These are phyloP conservation scores for Enteromius radiatus DNA, from an alignment of 2,797 vertebrate genomes.

Conservation along the genomic window DNA sequence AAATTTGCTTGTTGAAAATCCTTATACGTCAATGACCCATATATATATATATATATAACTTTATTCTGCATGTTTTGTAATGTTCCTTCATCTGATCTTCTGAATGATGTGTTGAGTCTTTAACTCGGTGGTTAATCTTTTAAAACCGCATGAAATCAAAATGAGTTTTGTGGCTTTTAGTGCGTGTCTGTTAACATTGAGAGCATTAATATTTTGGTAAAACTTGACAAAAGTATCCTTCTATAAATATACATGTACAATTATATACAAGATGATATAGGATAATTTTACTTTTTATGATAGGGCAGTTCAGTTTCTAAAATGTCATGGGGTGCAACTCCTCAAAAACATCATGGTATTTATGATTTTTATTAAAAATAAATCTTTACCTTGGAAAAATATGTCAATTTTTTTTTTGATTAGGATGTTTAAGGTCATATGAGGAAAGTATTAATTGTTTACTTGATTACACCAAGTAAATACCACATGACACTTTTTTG, in stretches of 20 bases:
- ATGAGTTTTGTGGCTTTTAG: neutral
- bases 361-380: neutral
- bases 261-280: neutral
- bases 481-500: neutral
- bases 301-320: neutral
- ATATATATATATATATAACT: too few relatives aligned
- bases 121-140: neutral
- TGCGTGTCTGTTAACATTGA: neutral
- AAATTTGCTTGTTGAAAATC: too few relatives aligned
- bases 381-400: too few relatives aligned
- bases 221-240: neutral
- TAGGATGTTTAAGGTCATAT: neutral
- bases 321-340: neutral
- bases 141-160: neutral
- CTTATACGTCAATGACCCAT: too few relatives aligned
- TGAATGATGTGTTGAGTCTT: conserved; percentile 9
- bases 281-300: neutral
- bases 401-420: too few relatives aligned
- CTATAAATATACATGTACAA: neutral
- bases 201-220: neutral
- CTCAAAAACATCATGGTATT: neutral
- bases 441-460: neutral
- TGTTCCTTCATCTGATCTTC: neutral
- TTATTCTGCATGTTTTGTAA: neutral
- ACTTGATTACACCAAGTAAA: neutral